These are phyloP conservation scores for Porphyrio hochstetteri DNA, from an alignment of 2,113 vertebrate genomes.

Conservation along the genomic window DNA sequence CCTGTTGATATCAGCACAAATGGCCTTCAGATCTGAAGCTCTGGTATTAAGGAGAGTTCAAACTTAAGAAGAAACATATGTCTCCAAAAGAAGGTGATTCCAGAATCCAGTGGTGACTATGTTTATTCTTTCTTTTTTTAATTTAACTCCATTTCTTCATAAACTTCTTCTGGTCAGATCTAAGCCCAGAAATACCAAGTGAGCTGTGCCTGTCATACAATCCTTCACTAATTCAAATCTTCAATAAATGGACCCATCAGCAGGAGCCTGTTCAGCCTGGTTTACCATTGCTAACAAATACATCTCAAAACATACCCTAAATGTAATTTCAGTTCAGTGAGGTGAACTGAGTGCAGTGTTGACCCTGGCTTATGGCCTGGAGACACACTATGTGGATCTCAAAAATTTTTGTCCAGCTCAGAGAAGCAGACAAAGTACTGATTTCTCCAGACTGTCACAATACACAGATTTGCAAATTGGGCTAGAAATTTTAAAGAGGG, in stretches of 20 bases:
- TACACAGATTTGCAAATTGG: not conserved
- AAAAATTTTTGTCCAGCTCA: not conserved
- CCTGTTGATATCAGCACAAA: slow-evolving; percentile 24
- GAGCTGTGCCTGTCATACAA: not conserved
- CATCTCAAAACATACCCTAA: not conserved
- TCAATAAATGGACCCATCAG: not conserved
- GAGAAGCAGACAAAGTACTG: not conserved
- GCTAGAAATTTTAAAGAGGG: not conserved
- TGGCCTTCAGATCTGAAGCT: not conserved
- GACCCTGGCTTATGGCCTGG: not conserved
- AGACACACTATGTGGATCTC: not conserved
- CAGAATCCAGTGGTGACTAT: not conserved
- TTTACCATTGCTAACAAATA: not conserved
- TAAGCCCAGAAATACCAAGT: not conserved
- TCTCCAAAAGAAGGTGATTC: not conserved
- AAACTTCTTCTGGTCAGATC: not conserved
- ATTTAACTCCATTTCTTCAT: not conserved
- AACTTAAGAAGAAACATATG: slow-evolving; percentile 1
- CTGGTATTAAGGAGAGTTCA: not conserved
- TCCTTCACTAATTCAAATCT: not conserved
- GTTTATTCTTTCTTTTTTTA: not conserved
- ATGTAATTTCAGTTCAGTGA: not conserved
- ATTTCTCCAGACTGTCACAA: not conserved
- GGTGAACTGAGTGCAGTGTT: not conserved
- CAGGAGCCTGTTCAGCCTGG: not conserved